Evolutionary conservation across 2,888 invertebrate species (phyloP), one percentile per base, ranked within the genome.

Genomic region (Augochlorella aurata): DNA sequence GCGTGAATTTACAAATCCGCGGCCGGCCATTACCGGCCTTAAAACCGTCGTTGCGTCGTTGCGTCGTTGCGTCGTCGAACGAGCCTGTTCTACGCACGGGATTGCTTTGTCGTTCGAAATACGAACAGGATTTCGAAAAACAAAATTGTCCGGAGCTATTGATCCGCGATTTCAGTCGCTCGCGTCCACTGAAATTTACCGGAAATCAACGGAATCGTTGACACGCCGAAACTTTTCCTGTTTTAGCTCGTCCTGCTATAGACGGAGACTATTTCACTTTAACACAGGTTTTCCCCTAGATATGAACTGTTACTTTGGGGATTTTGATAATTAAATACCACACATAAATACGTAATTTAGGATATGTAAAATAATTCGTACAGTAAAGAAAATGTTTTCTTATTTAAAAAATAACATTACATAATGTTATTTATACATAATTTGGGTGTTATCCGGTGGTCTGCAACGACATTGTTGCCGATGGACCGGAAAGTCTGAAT

Each of bases 1-100:
- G 74, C 77, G 74, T 70, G 80, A 82, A 87, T 87, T 84, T 85
- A 87, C 87, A 87, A 87, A 85, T 87, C 84, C 84, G 65, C 54
- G 72, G 54, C 58, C 74, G 68, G 69, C 77, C 69, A 87, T 82
- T 85, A 82, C 47, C 44, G 45, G 72, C 67, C 67, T 87, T 87
- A 81, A 87, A 85, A 81, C 58, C 72, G 18, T 66, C 72, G 72
- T 74, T 72, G 24, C n/a, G n/a, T 63, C 65, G 52, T 65, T 61
- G 65, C n/a, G n/a, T n/a, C n/a, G n/a, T n/a, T n/a, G n/a, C n/a
- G n/a, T n/a, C n/a, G n/a, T n/a, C n/a, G n/a, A n/a, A n/a, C n/a
- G n/a, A n/a, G n/a, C n/a, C n/a, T 66, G n/a, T 4, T 70, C 29
- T 38, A n/a, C 49, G 10, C 24, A 21, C 14, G 50, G 70, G 44